A percentile compares a stretch with the other conserved stretches of the same genome.
phyloP scores from a whole-genome alignment of 2,888 invertebrate species.

The Ctena decussata region DNA sequence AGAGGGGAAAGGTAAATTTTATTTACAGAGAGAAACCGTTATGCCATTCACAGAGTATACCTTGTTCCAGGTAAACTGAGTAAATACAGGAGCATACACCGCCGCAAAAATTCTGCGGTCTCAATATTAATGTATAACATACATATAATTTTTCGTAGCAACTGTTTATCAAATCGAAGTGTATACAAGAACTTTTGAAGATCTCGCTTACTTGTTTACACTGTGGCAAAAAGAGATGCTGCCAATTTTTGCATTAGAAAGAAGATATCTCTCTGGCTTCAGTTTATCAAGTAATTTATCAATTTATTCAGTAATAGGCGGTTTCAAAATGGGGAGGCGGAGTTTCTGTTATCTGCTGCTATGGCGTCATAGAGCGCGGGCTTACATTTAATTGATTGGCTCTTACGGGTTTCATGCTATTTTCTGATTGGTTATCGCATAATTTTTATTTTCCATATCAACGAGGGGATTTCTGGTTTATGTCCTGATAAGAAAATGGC shows the following conservation, averaged over 20 bases:
- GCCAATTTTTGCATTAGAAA: constrained; percentile 17
- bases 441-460: constrained; percentile 41
- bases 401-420: constrained; percentile 34
- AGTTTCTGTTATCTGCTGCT: background rate
- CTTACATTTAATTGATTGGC: constrained; percentile 47
- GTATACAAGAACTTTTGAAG: background rate
- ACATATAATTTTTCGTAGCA: too few species aligned
- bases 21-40: too few species aligned
- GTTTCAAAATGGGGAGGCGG: constrained; percentile 12
- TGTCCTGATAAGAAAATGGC: constrained; percentile 46
- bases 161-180: too few species aligned
- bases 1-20: too few species aligned
- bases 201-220: background rate
- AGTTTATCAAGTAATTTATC: constrained; percentile 14
- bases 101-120: too few species aligned
- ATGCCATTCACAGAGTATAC: too few species aligned
- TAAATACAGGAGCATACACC: too few species aligned
- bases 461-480: constrained; percentile 54
- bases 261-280: background rate
- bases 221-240: background rate
- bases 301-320: constrained; percentile 15
- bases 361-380: constrained; percentile 14
- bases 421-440: constrained; percentile 63
- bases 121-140: too few species aligned
- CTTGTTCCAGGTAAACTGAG: too few species aligned